These are phyloP conservation scores for Genyomyrus donnyi DNA, from an alignment of 2,113 vertebrate species.

Conservation along the genomic window DNA sequence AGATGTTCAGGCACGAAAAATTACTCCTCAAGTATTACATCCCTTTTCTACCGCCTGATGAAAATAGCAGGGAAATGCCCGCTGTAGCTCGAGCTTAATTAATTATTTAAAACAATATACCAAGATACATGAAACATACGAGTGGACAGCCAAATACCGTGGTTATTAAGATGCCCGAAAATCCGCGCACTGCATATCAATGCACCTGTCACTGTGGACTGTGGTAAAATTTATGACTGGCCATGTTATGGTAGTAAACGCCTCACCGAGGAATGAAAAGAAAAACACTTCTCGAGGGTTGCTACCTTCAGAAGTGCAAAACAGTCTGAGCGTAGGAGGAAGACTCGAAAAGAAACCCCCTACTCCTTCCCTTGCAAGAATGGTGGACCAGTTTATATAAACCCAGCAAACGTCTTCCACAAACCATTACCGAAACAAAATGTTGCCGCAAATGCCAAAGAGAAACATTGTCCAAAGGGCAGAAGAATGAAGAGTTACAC, in stretches of 20 bases:
- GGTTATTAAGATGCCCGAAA: conserved; percentile 75
- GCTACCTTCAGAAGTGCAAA: conserved; percentile 79
- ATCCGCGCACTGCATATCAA: conserved; percentile 88
- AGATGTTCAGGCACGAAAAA: conserved; percentile 24
- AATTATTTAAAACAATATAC: conserved; percentile 70
- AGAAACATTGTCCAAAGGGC: background rate
- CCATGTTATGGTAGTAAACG: conserved; percentile 79
- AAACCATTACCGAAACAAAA: conserved; percentile 23
- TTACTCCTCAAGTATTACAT: background rate
- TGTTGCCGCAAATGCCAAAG: background rate
- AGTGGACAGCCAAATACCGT: conserved; percentile 63
- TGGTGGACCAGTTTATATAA: conserved; percentile 65
- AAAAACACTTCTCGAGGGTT: conserved; percentile 73
- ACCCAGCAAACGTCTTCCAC: conserved; percentile 38
- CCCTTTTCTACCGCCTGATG: background rate
- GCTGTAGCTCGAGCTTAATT: conserved; percentile 47
- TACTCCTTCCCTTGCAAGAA: conserved; percentile 54
- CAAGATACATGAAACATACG: conserved; percentile 67
- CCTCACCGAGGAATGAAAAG: conserved; percentile 82
- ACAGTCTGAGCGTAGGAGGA: conserved; percentile 86
- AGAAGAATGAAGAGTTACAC: background rate
- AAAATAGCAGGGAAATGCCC: background rate
- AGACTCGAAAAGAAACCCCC: conserved; percentile 82
- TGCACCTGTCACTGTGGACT: conserved; percentile 96
- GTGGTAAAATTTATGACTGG: conserved; percentile 94